These are phyloP conservation scores for Presbytis comata DNA, from an alignment of 2,797 vertebrate species.

Conservation along the genomic window DNA sequence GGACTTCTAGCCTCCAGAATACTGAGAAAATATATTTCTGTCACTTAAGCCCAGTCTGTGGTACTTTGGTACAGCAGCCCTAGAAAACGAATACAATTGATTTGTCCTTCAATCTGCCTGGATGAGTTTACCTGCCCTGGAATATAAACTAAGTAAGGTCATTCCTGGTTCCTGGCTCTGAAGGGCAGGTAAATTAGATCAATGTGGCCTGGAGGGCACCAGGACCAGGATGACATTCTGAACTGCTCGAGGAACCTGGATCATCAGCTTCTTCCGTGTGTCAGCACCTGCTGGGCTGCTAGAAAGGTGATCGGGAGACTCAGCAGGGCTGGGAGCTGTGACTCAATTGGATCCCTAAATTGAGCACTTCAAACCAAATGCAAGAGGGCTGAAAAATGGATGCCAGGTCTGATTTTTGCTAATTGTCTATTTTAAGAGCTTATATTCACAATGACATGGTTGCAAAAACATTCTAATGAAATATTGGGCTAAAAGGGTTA, in stretches of 20 bases:
- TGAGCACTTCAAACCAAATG: not conserved
- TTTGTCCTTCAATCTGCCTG: not conserved
- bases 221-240: not conserved
- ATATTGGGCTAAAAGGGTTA: not conserved
- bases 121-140: not conserved
- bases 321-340: not conserved
- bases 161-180: not conserved
- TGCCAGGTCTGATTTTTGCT: not conserved
- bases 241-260: not conserved
- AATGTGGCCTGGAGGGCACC: not conserved
- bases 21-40: not conserved
- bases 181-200: not conserved
- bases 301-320: not conserved
- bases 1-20: not conserved
- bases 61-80: not conserved
- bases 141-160: not conserved
- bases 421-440: not conserved
- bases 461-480: not conserved
- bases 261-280: not conserved
- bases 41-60: not conserved
- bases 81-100: not conserved
- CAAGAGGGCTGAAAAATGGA: not conserved
- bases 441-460: not conserved
- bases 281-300: not conserved
- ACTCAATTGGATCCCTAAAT: not conserved